Base-by-base conservation (phyloP, 30 jellyfish, hydroid and myxozoan species). In the Rhopilema esculentum region DNA sequence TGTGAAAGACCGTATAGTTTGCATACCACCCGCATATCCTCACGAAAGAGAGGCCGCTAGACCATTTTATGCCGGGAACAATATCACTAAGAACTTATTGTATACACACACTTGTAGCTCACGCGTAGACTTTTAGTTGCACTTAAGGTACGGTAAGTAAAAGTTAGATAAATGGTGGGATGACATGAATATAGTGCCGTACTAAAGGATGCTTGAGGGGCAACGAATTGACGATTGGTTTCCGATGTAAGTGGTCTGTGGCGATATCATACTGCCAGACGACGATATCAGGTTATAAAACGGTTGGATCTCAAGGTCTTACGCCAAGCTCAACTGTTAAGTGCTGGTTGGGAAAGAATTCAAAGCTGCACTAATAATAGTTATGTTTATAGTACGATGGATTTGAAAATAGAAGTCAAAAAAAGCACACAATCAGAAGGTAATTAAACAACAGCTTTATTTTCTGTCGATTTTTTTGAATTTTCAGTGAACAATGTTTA, bases 21-120 rank as follows among this genome's bases (percentile, higher is more conserved):
- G 65, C 77, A 26, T 69, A 70, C 78, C 92, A 84, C 92, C 92
- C 92, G 92, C 72, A 52, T 68, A 72, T 72, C 75, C 66, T 49
- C 86, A 24, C 68, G 92, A 72, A 72, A 84, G 74, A 62, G 92
- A 84, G 92, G 92, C 92, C 86, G 89, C 65, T 66, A 80, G 89
- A 80, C 82, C 89, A 80, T 80, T 80, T 80, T 80, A 80, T 65
- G 79, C 70, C 57, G 62, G 27, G 53, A 80, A 80, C 89, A 80
- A 80, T 80, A 70, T 66, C 23, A 16, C 72, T 80, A 77, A 51
- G 78, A 22, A 32, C 50, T 84, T 66, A 57, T 84, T 84, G 86
- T 72, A 57, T 72, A 77, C 78, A 84, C 92, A 71, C 92, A 84
- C 92, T 72, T 57, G 86, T 28, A 40, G 80, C 78, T 57, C 83